phyloP scores from a whole-genome alignment of 2,797 vertebrate species.

The Ctenopoma kingsleyae region DNA sequence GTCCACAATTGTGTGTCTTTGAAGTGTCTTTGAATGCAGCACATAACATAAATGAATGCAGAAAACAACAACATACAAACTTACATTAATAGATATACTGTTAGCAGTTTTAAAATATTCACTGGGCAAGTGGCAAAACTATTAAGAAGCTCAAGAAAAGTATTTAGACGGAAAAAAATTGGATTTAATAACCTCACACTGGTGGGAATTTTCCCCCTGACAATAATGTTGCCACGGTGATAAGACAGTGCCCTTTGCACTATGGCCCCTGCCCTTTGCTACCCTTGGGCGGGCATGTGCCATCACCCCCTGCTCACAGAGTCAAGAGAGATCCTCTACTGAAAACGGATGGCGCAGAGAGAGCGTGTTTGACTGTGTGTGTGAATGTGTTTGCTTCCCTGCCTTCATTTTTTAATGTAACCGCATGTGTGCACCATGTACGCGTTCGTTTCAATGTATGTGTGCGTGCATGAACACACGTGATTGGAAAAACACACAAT shows the following conservation, averaged over 20 bases:
- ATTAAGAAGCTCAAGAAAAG: too few relatives aligned
- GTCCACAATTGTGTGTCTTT: not conserved
- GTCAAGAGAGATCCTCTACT: conserved; percentile 41
- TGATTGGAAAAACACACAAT: conserved; percentile 24
- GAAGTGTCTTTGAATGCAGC: not conserved
- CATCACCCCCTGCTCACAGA: conserved; percentile 36
- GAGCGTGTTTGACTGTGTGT: conserved; percentile 1
- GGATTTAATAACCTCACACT: conserved; percentile 56
- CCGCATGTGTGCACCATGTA: not conserved
- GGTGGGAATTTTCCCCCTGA: conserved; percentile 68
- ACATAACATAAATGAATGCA: not conserved
- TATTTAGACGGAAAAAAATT: too few relatives aligned
- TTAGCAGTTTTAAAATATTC: too few relatives aligned
- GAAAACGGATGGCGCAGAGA: conserved; percentile 64
- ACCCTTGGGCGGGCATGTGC: conserved; percentile 56
- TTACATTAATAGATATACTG: not conserved
- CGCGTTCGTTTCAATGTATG: not conserved
- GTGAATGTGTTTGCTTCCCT: not conserved
- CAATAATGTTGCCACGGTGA: conserved; percentile 73
- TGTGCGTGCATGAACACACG: conserved; percentile 2
- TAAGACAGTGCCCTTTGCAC: conserved; percentile 73
- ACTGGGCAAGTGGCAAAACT: too few relatives aligned
- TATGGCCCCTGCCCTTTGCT: conserved; percentile 67
- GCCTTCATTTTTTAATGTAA: conserved; percentile 4
- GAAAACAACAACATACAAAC: not conserved